Evolutionary conservation across 2,888 invertebrate genomes (phyloP).

Genomic region (Melanostoma mellinum): DNA sequence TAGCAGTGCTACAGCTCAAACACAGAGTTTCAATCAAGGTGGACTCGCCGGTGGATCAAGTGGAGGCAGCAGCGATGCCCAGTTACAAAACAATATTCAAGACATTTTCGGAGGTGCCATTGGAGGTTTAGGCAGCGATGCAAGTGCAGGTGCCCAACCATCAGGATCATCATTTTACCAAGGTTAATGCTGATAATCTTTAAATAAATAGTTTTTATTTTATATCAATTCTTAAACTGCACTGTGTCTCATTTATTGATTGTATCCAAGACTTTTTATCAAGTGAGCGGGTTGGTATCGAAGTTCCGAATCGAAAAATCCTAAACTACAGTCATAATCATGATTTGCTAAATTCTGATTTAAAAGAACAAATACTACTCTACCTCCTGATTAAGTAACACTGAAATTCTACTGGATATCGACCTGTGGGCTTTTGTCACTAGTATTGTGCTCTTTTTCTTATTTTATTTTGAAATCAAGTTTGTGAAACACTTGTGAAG

Average conservation of each 20-base stretch:
- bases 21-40: slow-evolving; percentile 21
- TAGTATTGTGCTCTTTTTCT: no score
- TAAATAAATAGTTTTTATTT: slow-evolving; percentile 8
- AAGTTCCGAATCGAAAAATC: no score
- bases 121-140: slow-evolving; percentile 25
- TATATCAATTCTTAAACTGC: not conserved
- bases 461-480: no score
- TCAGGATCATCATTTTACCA: slow-evolving; percentile 8
- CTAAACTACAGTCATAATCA: no score
- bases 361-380: no score
- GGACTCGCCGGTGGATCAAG: slow-evolving; percentile 25
- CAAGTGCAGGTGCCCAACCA: not conserved
- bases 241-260: slow-evolving; percentile 2
- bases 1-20: not conserved
- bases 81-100: slow-evolving; percentile 14
- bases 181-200: slow-evolving; percentile 4
- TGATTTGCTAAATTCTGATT: no score
- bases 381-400: no score
- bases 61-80: slow-evolving; percentile 9
- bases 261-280: no score
- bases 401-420: no score
- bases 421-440: no score
- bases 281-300: no score
- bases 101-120: slow-evolving; percentile 38
- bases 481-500: no score